Base-by-base conservation (phyloP, 2,888 invertebrate genomes). In the Syritta pipiens region DNA sequence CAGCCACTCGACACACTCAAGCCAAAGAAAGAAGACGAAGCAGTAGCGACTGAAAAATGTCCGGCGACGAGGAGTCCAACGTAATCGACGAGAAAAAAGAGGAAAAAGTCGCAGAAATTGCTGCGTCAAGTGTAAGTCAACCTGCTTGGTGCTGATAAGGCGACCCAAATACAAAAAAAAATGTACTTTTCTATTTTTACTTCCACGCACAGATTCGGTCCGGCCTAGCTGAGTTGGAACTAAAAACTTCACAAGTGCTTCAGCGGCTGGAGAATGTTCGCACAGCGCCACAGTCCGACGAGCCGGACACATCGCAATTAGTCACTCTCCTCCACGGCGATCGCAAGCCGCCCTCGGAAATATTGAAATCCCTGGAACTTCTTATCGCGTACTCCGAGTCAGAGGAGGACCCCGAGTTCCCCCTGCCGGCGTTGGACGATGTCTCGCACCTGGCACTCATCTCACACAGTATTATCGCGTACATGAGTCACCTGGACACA, bases 381-480 rank as follows among this genome's bases (percentile, higher is more conserved):
- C 92, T 94, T 82, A 92, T 94, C 46, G 86, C 91, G 68, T 92
- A 91, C 82, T 91, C 92, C 74, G 92, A 92, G 83, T 85, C 85
- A 3, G 88, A 92, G 84, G 93, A 93, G 69, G 92, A 92, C 84
- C 85, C 90, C 1, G 87, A 87, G 68, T 92, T 92, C 74, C 91
- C 91, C 17, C 90, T 93, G 60, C 90, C 93, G 48, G 88, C 91
- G 37, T 90, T 94, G 6, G 93, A 93, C 67, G 92, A 92, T 81
- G 90, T 92, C 26, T 88, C 91, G 35, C 90, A 90, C 82, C 85
- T 93, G 77, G 92, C 96, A 6, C 91, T 97, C 59, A 91, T 96
- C 17, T 94, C 96, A n/a, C 97, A 97, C 87, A 95, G 95, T 86
- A 91, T 97, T 82, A 93, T 95, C 3, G 96, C 97, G 0, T 94